Base-by-base conservation (phyloP, 2,888 invertebrate species). In the Callimorpha dominula region DNA sequence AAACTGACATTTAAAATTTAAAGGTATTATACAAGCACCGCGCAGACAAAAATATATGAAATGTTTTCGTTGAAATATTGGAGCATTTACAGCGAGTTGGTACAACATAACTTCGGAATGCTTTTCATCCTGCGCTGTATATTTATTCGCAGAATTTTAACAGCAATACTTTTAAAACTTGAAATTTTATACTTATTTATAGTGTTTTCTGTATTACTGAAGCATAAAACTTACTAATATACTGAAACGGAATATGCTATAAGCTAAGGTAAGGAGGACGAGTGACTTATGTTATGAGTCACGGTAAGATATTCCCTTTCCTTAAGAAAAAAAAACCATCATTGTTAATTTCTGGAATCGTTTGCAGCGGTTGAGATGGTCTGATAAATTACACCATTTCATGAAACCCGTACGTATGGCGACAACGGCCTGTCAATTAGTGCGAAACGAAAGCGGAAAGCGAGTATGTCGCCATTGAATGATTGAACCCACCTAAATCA, bases 21-120 rank as follows among this genome's bases (percentile, higher is more conserved):
- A 20, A 31, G 40, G 14, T 65, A 43, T 31, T 49, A 73, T 6
- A 71, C 17, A 52, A 46, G 31, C 67, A 64, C 20, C 20, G 57
- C 31, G 20, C 5, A 57, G 64, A 17, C 67, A 74, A 65, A 65
- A 74, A 81, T 78, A 81, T 54, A 78, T 72, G 63, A 74, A 77
- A 81, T 78, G 50, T 70, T 63, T 76, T 65, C 65, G 71, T 66
- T 71, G 65, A 71, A 81, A 77, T 71, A 9, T 65, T 65, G n/a
- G 20, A 62, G 68, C 65, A 69, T 63, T 75, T 67, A 79, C 77
- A 74, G 75, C 66, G 60, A 62, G 12, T 60, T 68, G 43, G 40
- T 20, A 60, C 57, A 20, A 63, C 71, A 67, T 77, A 77, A 77
- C 75, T 74, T 54, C 63, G 70, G 73, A 60, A 76, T 73, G 71